A percentile compares a stretch with the other conserved stretches of the same genome.
Conservation (phyloP, 2,113 vertebrate genomes). For the Apus apus region DNA sequence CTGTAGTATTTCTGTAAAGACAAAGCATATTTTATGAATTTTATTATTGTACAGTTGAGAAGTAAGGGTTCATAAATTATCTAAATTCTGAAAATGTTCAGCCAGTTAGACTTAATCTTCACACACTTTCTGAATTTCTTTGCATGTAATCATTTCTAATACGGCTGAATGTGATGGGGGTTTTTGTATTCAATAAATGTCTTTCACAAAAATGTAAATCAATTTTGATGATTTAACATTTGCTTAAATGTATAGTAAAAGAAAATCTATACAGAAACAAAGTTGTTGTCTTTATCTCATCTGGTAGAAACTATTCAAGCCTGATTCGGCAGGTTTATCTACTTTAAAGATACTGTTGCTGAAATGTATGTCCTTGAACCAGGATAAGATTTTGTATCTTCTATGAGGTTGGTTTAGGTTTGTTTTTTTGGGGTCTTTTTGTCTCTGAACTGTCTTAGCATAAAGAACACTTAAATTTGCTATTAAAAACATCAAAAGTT, state of each 20-base stretch:
- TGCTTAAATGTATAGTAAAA: conserved; percentile 51
- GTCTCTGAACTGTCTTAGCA: background rate
- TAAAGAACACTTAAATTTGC: background rate
- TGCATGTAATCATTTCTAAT: conserved; percentile 52
- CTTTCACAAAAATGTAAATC: conserved; percentile 65
- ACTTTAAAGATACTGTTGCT: background rate
- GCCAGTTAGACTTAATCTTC: conserved; percentile 43
- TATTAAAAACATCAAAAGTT: background rate
- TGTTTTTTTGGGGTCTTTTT: background rate
- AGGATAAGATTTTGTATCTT: background rate
- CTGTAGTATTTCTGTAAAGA: conserved; percentile 56
- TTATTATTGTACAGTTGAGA: conserved; percentile 57
- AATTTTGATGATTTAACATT: conserved; percentile 41
- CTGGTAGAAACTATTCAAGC: background rate
- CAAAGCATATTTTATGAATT: conserved; percentile 48
- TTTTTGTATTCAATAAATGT: conserved; percentile 72
- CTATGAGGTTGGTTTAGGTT: background rate
- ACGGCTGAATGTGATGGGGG: conserved; percentile 53
- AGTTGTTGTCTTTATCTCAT: conserved; percentile 2
- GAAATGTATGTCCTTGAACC: background rate
- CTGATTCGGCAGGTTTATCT: background rate
- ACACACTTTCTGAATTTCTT: conserved; percentile 18
- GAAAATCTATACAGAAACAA: background rate
- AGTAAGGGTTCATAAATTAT: conserved; percentile 38
- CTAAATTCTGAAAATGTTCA: conserved; percentile 51